A percentile compares a stretch with the other conserved stretches of the same genome.
Conservation (phyloP, 1,140 invertebrate genomes). For the Atta colombica region DNA sequence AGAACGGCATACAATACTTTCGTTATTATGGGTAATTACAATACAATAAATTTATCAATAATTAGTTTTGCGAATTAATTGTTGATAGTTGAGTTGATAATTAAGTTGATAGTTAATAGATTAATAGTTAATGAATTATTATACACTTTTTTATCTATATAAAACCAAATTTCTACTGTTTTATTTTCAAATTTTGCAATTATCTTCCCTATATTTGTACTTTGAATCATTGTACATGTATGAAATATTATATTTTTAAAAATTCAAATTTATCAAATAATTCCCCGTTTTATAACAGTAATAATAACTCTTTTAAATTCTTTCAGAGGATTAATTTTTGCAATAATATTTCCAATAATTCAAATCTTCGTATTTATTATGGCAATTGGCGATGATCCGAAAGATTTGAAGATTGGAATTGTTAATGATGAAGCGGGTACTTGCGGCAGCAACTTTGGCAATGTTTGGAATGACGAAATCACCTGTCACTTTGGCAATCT, state of each 20-base stretch:
- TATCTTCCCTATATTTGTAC: not conserved
- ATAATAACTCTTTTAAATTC: slow-evolving; percentile 19
- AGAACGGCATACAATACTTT: slow-evolving; percentile 89
- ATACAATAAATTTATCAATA: not conserved
- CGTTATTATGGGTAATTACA: slow-evolving; percentile 84
- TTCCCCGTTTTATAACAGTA: not conserved
- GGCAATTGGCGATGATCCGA: slow-evolving; percentile 93
- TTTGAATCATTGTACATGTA: not conserved
- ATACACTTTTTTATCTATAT: no score
- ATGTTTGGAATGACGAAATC: slow-evolving; percentile 73
- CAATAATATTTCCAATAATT: slow-evolving; percentile 93
- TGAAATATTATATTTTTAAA: not conserved
- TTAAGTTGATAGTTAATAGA: no score
- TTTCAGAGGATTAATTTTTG: slow-evolving; percentile 92
- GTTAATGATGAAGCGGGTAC: slow-evolving; percentile 91
- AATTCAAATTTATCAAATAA: not conserved
- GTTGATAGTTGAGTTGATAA: no score
- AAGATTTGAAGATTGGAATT: slow-evolving; percentile 90
- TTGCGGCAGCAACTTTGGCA: slow-evolving; percentile 81
- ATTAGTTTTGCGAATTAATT: no score
- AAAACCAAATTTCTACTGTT: not conserved
- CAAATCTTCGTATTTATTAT: slow-evolving; percentile 93
- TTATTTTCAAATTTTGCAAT: not conserved
- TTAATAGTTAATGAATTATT: no score
- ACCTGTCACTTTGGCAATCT: slow-evolving; percentile 87